These are phyloP conservation scores for Podabrus alpinus DNA, from an alignment of 2,888 invertebrate species.

Conservation along the genomic window DNA sequence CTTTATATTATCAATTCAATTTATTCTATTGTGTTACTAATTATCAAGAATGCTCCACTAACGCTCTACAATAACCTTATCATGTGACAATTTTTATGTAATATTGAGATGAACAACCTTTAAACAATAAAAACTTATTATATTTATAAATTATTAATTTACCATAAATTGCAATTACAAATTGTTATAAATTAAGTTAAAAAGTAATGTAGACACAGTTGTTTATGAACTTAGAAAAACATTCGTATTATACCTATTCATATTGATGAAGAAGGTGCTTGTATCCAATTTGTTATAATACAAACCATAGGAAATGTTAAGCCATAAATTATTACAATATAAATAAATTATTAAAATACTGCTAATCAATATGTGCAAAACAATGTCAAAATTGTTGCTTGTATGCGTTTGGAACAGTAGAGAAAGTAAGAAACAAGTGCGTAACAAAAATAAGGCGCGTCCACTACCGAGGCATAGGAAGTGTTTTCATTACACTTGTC, in stretches of 20 bases:
- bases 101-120: too few species aligned
- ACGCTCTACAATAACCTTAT: too few species aligned
- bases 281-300: background rate
- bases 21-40: too few species aligned
- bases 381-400: background rate
- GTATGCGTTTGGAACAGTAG: background rate
- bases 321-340: background rate
- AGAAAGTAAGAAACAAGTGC: background rate
- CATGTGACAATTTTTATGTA: too few species aligned
- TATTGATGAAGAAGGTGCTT: background rate
- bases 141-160: too few species aligned
- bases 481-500: conserved; percentile 4
- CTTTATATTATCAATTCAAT: too few species aligned
- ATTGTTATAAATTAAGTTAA: background rate
- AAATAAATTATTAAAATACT: background rate
- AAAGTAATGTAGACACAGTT: background rate
- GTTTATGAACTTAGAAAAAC: background rate
- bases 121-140: too few species aligned
- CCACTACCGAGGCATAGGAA: background rate
- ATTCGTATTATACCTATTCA: background rate
- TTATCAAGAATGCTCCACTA: too few species aligned
- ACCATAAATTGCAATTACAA: too few species aligned
- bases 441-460: conserved; percentile 3
- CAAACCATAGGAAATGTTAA: background rate
- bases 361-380: background rate